A percentile compares a stretch with the other conserved stretches of the same genome.
phyloP scores from a whole-genome alignment of 2,797 vertebrate species.

The Rallus crepitans region DNA sequence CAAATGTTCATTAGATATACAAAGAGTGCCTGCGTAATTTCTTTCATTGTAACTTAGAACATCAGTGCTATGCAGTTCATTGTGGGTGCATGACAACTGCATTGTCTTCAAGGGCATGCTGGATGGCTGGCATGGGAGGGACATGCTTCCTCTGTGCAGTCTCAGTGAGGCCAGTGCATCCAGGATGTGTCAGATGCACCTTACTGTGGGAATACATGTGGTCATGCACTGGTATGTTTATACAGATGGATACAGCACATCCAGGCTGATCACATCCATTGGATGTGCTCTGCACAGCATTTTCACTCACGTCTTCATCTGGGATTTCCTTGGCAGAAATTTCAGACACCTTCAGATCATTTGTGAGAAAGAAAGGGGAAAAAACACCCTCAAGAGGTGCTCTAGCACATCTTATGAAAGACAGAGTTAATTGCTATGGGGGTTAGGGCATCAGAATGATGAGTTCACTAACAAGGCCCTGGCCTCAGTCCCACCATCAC shows the following conservation, averaged over 20 bases:
- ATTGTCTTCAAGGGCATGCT: not conserved
- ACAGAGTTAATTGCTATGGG: not conserved
- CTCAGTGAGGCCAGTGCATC: rapidly evolving
- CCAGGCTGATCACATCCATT: not conserved
- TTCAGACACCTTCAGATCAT: not conserved
- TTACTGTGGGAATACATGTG: rapidly evolving
- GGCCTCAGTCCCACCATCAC: not conserved
- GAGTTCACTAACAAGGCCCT: not conserved
- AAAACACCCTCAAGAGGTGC: not conserved
- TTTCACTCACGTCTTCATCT: not conserved
- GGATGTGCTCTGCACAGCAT: rapidly evolving
- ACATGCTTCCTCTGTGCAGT: not conserved
- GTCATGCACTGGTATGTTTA: not conserved
- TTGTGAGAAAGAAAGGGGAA: not conserved
- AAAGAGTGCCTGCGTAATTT: not conserved
- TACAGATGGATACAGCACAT: rapidly evolving
- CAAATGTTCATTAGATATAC: not conserved
- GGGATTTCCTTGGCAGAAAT: not conserved
- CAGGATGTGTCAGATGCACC: not conserved
- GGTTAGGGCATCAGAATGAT: not conserved
- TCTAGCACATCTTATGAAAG: rapidly evolving
- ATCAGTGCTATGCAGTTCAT: not conserved
- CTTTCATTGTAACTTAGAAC: not conserved
- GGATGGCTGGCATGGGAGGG: rapidly evolving
- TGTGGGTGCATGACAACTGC: rapidly evolving